phyloP scores from a whole-genome alignment of 30 jellyfish, hydroid and myxozoan genomes.

The Phacellophora camtschatica region DNA sequence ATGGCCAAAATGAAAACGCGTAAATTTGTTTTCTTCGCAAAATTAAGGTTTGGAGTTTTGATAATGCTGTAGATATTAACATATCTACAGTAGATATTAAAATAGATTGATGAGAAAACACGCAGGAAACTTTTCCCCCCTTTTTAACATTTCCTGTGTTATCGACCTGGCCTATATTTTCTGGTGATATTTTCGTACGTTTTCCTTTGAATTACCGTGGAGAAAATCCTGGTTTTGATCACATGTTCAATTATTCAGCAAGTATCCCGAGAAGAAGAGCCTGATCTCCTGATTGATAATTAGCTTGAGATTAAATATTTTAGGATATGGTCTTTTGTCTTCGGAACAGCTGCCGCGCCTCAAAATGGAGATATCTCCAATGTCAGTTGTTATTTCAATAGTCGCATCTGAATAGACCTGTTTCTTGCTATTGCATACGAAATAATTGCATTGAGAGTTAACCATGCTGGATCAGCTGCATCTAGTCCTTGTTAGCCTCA shows the following conservation, averaged over 20 bases:
- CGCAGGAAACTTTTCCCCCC: no score
- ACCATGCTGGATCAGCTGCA: not conserved
- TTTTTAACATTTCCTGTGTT: no score
- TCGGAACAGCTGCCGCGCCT: constrained; percentile 7
- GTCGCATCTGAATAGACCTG: not conserved
- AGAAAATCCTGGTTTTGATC: not conserved
- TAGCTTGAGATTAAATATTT: not conserved
- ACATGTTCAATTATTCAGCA: constrained; percentile 7
- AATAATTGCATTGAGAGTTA: not conserved
- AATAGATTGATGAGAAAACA: no score
- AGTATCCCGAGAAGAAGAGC: not conserved
- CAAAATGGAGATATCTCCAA: not conserved
- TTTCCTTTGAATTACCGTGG: not conserved
- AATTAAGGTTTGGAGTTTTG: not conserved
- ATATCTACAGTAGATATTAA: not conserved
- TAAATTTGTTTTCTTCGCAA: no score
- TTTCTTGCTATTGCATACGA: not conserved
- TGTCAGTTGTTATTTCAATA: not conserved
- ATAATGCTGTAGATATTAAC: not conserved
- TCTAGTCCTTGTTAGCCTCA: not conserved
- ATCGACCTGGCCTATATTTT: no score
- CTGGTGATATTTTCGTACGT: no score
- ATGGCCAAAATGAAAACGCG: no score
- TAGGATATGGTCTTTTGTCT: not conserved
- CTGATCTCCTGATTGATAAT: not conserved